phyloP scores from a whole-genome alignment of 2,113 vertebrate genomes.

The Bucco capensis region DNA sequence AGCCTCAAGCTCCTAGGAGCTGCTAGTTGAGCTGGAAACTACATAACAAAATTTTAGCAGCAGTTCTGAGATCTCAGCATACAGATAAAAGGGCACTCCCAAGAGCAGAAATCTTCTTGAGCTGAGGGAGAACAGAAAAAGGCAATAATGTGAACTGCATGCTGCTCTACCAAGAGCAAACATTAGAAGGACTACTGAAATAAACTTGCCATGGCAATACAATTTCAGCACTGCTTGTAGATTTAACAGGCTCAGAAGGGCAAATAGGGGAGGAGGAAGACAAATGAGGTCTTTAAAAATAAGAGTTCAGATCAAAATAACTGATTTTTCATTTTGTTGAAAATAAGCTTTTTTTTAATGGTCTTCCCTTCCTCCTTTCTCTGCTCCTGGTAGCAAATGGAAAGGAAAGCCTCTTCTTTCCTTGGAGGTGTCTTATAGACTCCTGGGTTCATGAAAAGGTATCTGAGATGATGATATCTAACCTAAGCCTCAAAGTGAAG shows the following conservation, averaged over 20 bases:
- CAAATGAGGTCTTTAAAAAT: not conserved
- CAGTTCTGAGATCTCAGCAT: not conserved
- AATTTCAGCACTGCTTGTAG: not conserved
- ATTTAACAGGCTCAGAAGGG: not conserved
- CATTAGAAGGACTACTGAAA: not conserved
- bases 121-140: not conserved
- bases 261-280: not conserved
- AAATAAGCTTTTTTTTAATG: not conserved
- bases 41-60: not conserved
- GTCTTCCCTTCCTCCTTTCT: not conserved
- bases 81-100: not conserved
- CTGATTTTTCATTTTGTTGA: slow-evolving; percentile 2
- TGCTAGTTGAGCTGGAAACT: not conserved
- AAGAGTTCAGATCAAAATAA: not conserved
- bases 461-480: not conserved
- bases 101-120: not conserved
- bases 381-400: not conserved
- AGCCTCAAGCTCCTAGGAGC: not conserved
- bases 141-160: not conserved
- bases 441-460: not conserved
- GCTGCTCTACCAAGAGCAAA: not conserved
- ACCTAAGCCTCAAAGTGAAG: not conserved
- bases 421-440: not conserved
- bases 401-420: not conserved
- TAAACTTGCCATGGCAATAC: not conserved